Base-by-base conservation (phyloP, 2,113 vertebrate genomes). In the Sylvietta virens region DNA sequence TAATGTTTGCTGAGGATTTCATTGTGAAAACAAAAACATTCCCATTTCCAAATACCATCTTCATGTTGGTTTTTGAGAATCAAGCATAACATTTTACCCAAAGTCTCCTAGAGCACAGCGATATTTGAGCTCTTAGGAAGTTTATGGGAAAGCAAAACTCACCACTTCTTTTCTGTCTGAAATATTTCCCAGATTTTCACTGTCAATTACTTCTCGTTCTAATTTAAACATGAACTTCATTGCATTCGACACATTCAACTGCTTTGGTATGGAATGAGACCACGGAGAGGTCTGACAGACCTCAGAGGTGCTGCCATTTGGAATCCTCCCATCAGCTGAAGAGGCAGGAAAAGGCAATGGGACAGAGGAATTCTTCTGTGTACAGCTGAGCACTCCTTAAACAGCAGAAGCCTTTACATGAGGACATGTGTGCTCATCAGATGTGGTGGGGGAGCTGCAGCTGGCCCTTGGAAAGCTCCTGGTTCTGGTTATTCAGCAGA, bases 371-470 rank as follows among this genome's bases (percentile, higher is more conserved):
- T 65, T 39, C 0, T 1, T 19, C 16, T 70, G 20, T 51, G 28
- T 26, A 4, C n/a, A 14, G 70, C 2, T 31, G 18, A 60, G 10
- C 24, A 3, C 22, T 37, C 71, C 66, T 45, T 18, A 53, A 73
- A 77, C 2, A 74, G 76, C 74, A 92, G 65, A 50, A 81, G 9
- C 47, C n/a, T 86, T 74, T 30, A 13, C 1, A 1, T 5, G 15
- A 48, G 42, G 54, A 7, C 9, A 1, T 0, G 21, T 0, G 12
- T 22, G 23, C 35, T 33, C 47, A 1, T 33, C 50, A 42, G 50
- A 44, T 64, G 40, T 7, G 0, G 0, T 3, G n/a, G 24, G 35
- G 13, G 15, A 57, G 72, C 44, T 80, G 72, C 67, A 57, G 31
- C 40, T 47, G 40, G 11, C 21, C 22, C 9, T 9, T 11, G 11